phyloP scores from a whole-genome alignment of 2,888 invertebrate genomes.

The Steromphala cineraria region DNA sequence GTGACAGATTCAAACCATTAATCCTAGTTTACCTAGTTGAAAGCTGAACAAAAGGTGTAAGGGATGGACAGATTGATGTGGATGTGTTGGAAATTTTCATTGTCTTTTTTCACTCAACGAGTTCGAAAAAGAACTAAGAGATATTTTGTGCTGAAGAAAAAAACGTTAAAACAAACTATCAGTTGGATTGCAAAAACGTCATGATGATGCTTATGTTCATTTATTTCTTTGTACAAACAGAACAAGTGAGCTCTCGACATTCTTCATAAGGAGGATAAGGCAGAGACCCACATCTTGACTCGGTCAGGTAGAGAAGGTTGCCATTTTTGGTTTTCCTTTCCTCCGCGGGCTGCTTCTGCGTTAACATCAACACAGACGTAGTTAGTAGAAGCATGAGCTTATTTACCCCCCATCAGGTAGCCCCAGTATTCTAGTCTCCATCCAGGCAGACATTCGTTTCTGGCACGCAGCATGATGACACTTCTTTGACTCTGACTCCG shows the following conservation, averaged over 20 bases:
- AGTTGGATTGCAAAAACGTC: too few species aligned
- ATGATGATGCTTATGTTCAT: too few species aligned
- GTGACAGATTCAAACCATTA: too few species aligned
- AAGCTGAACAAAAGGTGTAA: too few species aligned
- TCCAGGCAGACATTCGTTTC: conserved; percentile 27
- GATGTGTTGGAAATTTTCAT: too few species aligned
- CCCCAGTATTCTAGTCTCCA: conserved; percentile 39
- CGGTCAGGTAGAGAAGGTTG: conserved; percentile 30
- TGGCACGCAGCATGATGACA: conserved; percentile 37
- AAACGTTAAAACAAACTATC: too few species aligned
- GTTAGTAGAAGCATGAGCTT: conserved; percentile 22
- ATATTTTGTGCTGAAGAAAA: too few species aligned
- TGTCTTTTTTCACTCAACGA: too few species aligned
- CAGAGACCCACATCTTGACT: conserved; percentile 31
- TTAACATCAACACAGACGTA: conserved; percentile 35
- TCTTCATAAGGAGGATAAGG: conserved; percentile 33
- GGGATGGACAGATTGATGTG: too few species aligned
- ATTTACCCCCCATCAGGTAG: neutral
- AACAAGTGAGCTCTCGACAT: conserved; percentile 27
- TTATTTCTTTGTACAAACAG: conserved; percentile 23
- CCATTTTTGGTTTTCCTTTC: conserved; percentile 13
- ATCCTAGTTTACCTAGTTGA: too few species aligned
- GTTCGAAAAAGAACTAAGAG: too few species aligned
- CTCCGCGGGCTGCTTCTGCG: conserved; percentile 24
- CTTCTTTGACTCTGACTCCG: conserved; percentile 12